Evolutionary conservation across 2,113 vertebrate genomes (phyloP).

Genomic region (Hiodon tergisus): DNA sequence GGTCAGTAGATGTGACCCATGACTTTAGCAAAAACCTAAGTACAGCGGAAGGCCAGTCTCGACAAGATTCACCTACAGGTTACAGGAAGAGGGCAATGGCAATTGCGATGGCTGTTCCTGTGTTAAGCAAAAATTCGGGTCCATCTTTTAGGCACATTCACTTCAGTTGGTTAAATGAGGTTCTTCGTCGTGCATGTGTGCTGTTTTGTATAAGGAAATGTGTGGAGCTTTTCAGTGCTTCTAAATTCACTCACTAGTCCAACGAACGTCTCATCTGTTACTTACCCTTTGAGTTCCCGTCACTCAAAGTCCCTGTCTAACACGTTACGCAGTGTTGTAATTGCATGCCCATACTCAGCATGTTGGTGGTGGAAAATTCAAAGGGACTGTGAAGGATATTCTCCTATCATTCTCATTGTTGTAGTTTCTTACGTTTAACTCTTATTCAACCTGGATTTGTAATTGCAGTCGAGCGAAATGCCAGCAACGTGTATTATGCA

Average conservation of each 20-base stretch:
- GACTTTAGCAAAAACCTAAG: no score
- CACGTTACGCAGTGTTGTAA: background rate
- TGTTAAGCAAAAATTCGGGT: background rate
- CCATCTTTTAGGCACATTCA: background rate
- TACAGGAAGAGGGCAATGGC: background rate
- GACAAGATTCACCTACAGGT: background rate
- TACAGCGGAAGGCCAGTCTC: no score
- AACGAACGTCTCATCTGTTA: background rate
- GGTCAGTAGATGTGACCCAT: no score
- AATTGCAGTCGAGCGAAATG: no score
- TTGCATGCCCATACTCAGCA: background rate
- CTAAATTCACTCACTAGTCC: background rate
- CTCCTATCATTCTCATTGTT: background rate
- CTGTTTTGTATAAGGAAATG: background rate
- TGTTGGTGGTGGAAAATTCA: background rate
- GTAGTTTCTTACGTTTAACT: background rate
- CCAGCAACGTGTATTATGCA: no score
- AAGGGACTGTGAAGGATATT: background rate
- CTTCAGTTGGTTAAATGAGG: background rate
- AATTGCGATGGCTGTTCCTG: background rate
- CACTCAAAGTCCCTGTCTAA: background rate
- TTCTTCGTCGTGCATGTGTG: constrained; percentile 11
- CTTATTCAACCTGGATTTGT: no score
- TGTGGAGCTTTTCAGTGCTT: background rate
- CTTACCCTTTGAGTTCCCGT: background rate